Conservation (phyloP, 2,113 vertebrate species). For the Takifugu bimaculatus region DNA sequence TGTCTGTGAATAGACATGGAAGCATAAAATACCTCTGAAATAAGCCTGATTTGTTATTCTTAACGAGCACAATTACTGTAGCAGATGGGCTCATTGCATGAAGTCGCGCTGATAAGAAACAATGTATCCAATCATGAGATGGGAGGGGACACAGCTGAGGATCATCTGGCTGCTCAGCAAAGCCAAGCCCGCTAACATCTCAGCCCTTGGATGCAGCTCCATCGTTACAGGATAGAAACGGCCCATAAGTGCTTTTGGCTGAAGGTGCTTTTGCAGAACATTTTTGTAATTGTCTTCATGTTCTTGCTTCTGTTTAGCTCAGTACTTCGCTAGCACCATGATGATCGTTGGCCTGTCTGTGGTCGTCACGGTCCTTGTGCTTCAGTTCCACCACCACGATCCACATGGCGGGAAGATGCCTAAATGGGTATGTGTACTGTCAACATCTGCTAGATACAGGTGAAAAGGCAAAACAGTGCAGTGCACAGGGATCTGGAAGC, state of each 20-base stretch:
- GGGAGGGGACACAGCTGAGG: constrained; percentile 11
- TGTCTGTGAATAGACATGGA: no score
- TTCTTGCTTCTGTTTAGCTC: constrained; percentile 68
- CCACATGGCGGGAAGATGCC: constrained; percentile 93
- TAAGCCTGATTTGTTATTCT: no score
- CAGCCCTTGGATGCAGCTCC: constrained; percentile 8
- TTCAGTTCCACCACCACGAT: constrained; percentile 90
- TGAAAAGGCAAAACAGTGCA: no score
- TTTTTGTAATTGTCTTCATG: neutral
- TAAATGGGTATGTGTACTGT: constrained; percentile 76
- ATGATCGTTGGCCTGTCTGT: constrained; percentile 90
- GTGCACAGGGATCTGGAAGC: no score
- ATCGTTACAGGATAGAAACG: no score
- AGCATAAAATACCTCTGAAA: no score
- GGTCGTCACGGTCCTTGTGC: constrained; percentile 87
- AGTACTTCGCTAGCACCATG: constrained; percentile 93
- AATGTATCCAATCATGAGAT: constrained; percentile 13
- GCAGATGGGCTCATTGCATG: neutral
- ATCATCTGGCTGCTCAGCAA: constrained; percentile 40
- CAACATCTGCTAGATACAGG: no score
- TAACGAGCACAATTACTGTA: no score
- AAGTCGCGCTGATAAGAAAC: constrained; percentile 21
- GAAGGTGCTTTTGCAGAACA: neutral
- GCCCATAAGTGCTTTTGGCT: no score
- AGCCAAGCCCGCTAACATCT: constrained; percentile 27